These are phyloP conservation scores for Cataglyphis albicans DNA, from an alignment of 2,888 invertebrate species.

Conservation along the genomic window DNA sequence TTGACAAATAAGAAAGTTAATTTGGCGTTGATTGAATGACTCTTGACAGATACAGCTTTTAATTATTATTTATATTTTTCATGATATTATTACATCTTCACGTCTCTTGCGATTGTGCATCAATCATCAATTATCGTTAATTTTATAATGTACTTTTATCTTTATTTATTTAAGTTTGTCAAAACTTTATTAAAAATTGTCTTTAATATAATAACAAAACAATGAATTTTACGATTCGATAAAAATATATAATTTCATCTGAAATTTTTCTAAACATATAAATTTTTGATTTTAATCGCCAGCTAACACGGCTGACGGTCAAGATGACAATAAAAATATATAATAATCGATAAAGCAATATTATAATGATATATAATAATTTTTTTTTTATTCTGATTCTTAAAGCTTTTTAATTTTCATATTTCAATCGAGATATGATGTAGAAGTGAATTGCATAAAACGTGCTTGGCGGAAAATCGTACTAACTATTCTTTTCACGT, in stretches of 20 bases:
- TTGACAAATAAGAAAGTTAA: conserved; percentile 11
- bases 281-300: neutral
- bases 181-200: neutral
- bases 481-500: conserved; percentile 2
- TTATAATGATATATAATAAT: neutral
- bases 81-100: neutral
- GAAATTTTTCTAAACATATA: conserved; percentile 20
- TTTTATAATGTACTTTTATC: neutral
- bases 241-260: neutral
- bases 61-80: conserved; percentile 6
- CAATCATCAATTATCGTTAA: neutral
- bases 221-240: neutral
- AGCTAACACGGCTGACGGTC: neutral
- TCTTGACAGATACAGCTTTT: neutral
- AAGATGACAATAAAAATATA: conserved; percentile 19
- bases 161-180: neutral
- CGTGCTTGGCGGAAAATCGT: neutral
- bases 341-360: no score
- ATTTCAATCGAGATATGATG: neutral
- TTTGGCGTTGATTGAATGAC: neutral
- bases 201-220: neutral
- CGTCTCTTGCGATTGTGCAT: neutral
- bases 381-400: conserved; percentile 4
- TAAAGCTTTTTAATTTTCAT: neutral
- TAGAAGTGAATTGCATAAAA: conserved; percentile 15